phyloP scores from a whole-genome alignment of 1,140 invertebrate species.

The Euura lappo region DNA sequence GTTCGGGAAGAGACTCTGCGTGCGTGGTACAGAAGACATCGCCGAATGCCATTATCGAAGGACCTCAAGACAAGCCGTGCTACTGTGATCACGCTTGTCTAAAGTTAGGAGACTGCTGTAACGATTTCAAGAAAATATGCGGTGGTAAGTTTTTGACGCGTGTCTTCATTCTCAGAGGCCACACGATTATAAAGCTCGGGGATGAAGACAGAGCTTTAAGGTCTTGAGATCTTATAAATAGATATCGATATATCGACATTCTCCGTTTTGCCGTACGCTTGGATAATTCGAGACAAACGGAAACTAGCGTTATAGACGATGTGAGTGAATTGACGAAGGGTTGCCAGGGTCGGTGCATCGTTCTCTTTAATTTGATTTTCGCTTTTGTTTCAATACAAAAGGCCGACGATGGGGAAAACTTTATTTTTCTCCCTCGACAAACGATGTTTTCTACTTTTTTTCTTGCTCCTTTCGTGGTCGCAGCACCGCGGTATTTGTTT shows the following conservation, averaged over 20 bases:
- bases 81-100: constrained; percentile 90
- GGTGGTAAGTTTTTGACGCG: constrained; percentile 69
- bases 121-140: constrained; percentile 84
- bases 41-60: constrained; percentile 81
- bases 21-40: constrained; percentile 86
- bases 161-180: not conserved
- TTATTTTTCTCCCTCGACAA: too few species aligned
- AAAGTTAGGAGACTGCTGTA: constrained; percentile 84
- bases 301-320: too few species aligned
- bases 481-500: too few species aligned
- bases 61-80: constrained; percentile 81
- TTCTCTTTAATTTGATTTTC: too few species aligned
- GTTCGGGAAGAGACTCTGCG: constrained; percentile 81
- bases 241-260: not conserved
- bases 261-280: too few species aligned
- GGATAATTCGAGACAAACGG: too few species aligned
- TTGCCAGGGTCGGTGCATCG: too few species aligned
- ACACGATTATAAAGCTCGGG: not conserved
- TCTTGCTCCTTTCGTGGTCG: too few species aligned
- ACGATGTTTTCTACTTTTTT: too few species aligned
- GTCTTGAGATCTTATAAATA: not conserved
- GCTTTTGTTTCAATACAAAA: too few species aligned
- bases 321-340: too few species aligned
- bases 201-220: not conserved
- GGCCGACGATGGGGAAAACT: too few species aligned